Evolutionary conservation across 23 tunicate species (phyloP), one percentile per base, ranked within the genome.

Genomic region (Phallusia fumigata): DNA sequence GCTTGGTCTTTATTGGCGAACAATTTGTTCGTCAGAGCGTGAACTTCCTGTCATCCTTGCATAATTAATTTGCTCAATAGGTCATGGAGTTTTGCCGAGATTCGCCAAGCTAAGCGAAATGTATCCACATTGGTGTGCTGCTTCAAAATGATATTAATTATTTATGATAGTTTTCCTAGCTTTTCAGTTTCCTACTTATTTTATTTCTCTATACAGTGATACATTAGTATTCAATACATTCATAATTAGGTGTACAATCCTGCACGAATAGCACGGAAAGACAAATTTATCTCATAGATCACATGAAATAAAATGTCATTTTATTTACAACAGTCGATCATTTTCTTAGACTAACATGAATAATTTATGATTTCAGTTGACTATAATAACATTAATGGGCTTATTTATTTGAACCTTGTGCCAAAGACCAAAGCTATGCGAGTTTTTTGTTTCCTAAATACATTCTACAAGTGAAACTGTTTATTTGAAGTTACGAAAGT

Each of bases 31-130:
- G 10, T 40, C 10, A 40, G 47, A 40, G 47, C 47, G 47, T 40
- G 47, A 40, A 40, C 47, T 40, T 40, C 69, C 69, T 58, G 28
- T 24, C 26, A 24, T 58, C 16, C 69, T 58, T 58, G 69, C 69
- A 58, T 58, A 58, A 58, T 58, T 58, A 58, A 58, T 58, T 58
- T 58, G 28, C 69, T 58, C 28, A 22, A 58, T 58, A 58, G 69
- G 69, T 24, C 69, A 58, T 58, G 13, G 69, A 58, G 69, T 58
- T 21, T 58, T 58, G 69, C 69, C 11, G 69, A 58, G 69, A 58
- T 58, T 58, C 69, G 69, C 69, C 26, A 22, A 58, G 28, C 69
- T 21, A 16, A 13, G 69, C 69, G 26, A 6, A 58, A 58, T 58
- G 69, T 24, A 24, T 58, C 28, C 28, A 58, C 69, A 58, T 21